A percentile compares a stretch with the other conserved stretches of the same genome.
phyloP scores from a whole-genome alignment of 1,140 invertebrate genomes.

The Ephestia elutella region DNA sequence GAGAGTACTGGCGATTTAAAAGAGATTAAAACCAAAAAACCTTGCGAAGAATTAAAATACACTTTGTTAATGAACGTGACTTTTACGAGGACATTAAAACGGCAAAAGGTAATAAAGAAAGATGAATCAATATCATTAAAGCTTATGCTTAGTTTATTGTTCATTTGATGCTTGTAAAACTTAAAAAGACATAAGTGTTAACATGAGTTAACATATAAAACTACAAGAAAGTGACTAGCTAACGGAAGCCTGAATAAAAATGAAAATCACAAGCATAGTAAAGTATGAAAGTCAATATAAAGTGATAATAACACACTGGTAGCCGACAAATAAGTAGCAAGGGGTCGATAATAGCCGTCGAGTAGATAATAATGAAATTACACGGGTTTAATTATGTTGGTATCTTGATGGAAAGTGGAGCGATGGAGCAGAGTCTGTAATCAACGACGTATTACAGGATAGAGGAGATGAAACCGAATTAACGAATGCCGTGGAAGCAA shows the following conservation, averaged over 20 bases:
- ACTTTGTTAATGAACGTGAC: background rate
- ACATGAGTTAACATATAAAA: too few species aligned
- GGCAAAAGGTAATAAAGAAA: too few species aligned
- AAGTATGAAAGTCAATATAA: conserved; percentile 2
- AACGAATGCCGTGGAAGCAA: background rate
- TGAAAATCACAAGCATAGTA: background rate
- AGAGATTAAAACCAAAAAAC: background rate
- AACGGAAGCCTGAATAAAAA: background rate
- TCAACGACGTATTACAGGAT: conserved; percentile 5
- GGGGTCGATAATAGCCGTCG: conserved; percentile 11
- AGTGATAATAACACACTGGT: conserved; percentile 11
- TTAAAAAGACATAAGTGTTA: too few species aligned
- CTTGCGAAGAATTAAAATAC: background rate
- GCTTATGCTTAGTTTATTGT: too few species aligned
- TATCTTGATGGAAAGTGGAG: conserved; percentile 14
- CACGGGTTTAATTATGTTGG: conserved; percentile 21
- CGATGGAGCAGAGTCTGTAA: conserved; percentile 3
- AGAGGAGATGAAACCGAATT: background rate
- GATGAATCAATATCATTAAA: too few species aligned
- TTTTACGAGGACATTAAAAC: too few species aligned
- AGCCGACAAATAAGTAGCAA: conserved; percentile 10
- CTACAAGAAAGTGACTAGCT: background rate
- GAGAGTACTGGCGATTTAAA: background rate
- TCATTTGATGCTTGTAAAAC: too few species aligned
- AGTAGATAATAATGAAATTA: conserved; percentile 31